Evolutionary conservation across 1,140 invertebrate species (phyloP).

Genomic region (Diplogasteroides magnus): DNA sequence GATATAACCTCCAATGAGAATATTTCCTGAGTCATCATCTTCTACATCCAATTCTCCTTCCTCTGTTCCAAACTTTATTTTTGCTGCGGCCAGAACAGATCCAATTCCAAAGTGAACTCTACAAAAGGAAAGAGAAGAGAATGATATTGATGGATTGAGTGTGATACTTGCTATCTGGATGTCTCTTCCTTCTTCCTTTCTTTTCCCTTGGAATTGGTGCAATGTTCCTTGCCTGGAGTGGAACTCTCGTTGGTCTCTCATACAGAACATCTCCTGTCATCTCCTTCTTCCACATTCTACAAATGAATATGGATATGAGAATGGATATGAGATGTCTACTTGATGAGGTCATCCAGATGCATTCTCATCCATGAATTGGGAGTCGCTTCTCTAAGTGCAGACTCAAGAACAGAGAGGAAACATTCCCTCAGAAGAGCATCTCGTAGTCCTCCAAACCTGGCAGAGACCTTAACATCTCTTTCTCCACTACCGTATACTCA

Average conservation of each 20-base stretch:
- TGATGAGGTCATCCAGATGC: neutral
- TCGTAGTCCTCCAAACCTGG: neutral
- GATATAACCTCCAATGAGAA: neutral
- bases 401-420: neutral
- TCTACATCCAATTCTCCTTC: neutral
- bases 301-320: neutral
- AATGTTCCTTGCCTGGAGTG: neutral
- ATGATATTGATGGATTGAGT: too few relatives aligned
- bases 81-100: neutral
- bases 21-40: neutral
- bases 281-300: neutral
- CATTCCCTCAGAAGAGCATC: neutral
- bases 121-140: neutral
- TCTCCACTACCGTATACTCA: neutral
- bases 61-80: neutral
- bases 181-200: neutral
- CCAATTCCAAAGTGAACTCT: neutral
- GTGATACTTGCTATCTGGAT: too few relatives aligned
- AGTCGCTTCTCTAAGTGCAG: neutral
- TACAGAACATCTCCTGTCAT: neutral
- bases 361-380: neutral
- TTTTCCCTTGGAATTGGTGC: neutral
- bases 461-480: neutral
- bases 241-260: neutral
- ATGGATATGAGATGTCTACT: neutral